Base-by-base conservation (phyloP, 92 coral and sea anemone species). In the Epizoanthus illoricatus region DNA sequence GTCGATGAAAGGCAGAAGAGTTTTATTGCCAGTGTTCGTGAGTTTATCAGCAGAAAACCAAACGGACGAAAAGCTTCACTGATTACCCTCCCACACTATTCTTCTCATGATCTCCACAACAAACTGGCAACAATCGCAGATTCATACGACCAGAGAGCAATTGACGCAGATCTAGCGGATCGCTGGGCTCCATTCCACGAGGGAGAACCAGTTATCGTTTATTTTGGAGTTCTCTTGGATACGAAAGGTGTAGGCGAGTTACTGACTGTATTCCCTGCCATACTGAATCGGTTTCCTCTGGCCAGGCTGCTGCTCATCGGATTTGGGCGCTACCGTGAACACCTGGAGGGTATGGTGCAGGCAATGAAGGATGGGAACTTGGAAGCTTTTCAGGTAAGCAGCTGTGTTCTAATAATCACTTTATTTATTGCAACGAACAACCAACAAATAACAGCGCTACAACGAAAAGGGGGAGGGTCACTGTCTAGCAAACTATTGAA, bases 231-330 rank as follows among this genome's bases (percentile, higher is more conserved):
- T 73, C 87, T 94, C 73, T 90, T 89, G 41, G 98, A 93, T 74
- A 91, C 97, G 60, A 93, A 92, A 81, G 98, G 96, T 13, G 98
- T 93, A 0, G 98, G 98, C 10, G 98, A 94, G 69, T 65, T 94
- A 18, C 83, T 94, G 12, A 88, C 91, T 62, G 94, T 96, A 41
- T 89, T 94, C 76, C 96, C 94, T 24, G 68, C 86, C 15, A 89
- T 94, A 54, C 86, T 94, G 41, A 88, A 87, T 33, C 87, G 91
- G 18, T 66, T 94, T 28, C 98, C 98, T 13, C 76, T 88, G 69
- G 90, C 94, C 15, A 84, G 94, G 17, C 80, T 94, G 78, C 13
- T 94, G 85, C 83, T 94, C 42, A 84, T 94, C 47, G 98, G 96
- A 10, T 94, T 87, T 71, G 98, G 96, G 1, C 88, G 93, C 43